Conservation (phyloP, 1,140 invertebrate species). For the Nasonia giraulti region DNA sequence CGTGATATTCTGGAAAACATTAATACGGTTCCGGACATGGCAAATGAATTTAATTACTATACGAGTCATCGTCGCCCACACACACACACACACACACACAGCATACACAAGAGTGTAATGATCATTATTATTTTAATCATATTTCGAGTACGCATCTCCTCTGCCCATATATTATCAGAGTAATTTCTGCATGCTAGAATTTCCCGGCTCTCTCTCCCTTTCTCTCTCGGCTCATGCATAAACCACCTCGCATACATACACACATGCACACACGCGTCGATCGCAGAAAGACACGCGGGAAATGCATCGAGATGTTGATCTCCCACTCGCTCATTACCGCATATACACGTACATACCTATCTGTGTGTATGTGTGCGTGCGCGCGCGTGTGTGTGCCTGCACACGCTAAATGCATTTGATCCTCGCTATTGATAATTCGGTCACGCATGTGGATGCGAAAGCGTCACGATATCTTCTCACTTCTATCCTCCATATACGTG, state of each 20-base stretch:
- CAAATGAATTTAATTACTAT: constrained; percentile 18
- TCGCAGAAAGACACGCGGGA: constrained; percentile 30
- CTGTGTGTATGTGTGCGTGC: neutral
- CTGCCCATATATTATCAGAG: neutral
- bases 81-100: too few relatives aligned
- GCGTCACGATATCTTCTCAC: constrained; percentile 33
- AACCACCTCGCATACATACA: neutral
- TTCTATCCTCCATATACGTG: neutral
- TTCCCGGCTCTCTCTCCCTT: neutral
- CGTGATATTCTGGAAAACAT: neutral
- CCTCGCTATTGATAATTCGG: constrained; percentile 66
- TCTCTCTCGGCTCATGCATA: neutral
- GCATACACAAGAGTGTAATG: neutral
- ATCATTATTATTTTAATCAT: constrained; percentile 16
- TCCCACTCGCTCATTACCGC: neutral
- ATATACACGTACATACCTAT: neutral
- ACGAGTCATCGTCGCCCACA: neutral
- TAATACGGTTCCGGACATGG: neutral
- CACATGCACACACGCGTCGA: neutral
- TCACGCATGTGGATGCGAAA: constrained; percentile 56
- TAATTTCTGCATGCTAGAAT: constrained; percentile 16
- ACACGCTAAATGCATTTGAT: constrained; percentile 67
- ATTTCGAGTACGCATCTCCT: neutral
- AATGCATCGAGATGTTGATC: constrained; percentile 54
- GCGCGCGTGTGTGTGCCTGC: constrained; percentile 2